Evolutionary conservation across 2,113 vertebrate genomes (phyloP).

Genomic region (Lampris incognitus): DNA sequence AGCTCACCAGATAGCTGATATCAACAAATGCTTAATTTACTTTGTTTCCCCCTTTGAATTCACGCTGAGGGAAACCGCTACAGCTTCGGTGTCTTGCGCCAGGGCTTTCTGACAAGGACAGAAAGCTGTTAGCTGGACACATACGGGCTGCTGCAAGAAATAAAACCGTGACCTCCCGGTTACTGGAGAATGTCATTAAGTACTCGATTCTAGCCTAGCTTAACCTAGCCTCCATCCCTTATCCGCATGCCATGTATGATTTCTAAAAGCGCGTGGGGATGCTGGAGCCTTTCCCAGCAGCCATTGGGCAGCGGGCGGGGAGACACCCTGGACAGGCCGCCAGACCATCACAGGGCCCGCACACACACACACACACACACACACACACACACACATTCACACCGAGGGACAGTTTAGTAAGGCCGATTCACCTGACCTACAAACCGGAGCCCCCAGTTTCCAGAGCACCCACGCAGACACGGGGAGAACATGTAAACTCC

Average conservation of each 20-base stretch:
- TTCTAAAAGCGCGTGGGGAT: constrained; percentile 5
- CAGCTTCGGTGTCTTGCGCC: background rate
- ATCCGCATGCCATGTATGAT: background rate
- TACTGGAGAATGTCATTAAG: background rate
- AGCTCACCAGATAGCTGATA: constrained; percentile 30
- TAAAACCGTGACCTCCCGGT: background rate
- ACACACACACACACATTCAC: too few relatives aligned
- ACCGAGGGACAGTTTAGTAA: too few relatives aligned
- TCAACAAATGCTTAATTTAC: constrained; percentile 6
- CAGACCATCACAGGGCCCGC: too few relatives aligned
- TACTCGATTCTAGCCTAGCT: background rate
- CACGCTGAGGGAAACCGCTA: too few relatives aligned
- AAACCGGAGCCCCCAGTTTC: too few relatives aligned
- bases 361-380: too few relatives aligned
- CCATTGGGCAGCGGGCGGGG: too few relatives aligned
- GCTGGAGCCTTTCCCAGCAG: too few relatives aligned
- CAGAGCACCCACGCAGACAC: too few relatives aligned
- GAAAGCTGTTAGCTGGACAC: constrained; percentile 12
- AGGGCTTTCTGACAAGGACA: background rate
- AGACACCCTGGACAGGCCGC: too few relatives aligned
- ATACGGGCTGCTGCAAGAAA: background rate
- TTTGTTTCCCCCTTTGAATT: background rate
- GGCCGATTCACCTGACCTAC: too few relatives aligned
- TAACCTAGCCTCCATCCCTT: background rate
- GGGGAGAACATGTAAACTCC: too few relatives aligned